Conservation (phyloP, 2,888 invertebrate species). For the Monoplex corrugatus region DNA sequence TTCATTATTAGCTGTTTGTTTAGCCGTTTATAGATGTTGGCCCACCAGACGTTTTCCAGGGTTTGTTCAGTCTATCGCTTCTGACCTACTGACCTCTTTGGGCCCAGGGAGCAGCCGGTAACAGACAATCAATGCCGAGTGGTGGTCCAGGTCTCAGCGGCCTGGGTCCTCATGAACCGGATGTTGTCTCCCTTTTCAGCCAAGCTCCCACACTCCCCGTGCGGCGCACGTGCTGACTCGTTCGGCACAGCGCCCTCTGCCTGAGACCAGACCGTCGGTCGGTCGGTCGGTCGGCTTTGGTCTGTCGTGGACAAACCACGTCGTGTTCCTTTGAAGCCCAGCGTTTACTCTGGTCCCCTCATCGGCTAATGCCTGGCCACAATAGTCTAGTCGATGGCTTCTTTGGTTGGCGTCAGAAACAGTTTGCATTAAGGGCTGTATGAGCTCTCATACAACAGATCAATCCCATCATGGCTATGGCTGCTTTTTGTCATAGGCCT, state of each 20-base stretch:
- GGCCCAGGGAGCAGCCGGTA: not conserved
- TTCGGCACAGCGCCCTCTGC: not conserved
- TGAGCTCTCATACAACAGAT: too few species aligned
- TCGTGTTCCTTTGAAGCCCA: too few species aligned
- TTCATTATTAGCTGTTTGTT: too few species aligned
- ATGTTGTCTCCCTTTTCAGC: not conserved
- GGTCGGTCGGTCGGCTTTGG: too few species aligned
- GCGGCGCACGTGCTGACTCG: not conserved
- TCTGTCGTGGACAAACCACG: too few species aligned
- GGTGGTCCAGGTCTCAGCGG: not conserved
- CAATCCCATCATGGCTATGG: too few species aligned
- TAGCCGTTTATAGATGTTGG: too few species aligned
- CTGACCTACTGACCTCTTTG: constrained; percentile 1
- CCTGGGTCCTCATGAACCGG: not conserved
- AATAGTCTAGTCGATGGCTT: not conserved
- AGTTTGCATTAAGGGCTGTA: too few species aligned
- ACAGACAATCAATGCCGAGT: not conserved
- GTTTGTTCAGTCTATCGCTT: not conserved
- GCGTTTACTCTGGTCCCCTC: too few species aligned
- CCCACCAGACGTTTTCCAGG: too few species aligned
- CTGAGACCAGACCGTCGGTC: too few species aligned
- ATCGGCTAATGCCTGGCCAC: not conserved
- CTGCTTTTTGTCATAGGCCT: too few species aligned
- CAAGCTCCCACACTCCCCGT: not conserved
- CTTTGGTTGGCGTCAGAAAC: not conserved